Conservation (phyloP, 2,113 vertebrate species). For the Nannobrachium achirus region DNA sequence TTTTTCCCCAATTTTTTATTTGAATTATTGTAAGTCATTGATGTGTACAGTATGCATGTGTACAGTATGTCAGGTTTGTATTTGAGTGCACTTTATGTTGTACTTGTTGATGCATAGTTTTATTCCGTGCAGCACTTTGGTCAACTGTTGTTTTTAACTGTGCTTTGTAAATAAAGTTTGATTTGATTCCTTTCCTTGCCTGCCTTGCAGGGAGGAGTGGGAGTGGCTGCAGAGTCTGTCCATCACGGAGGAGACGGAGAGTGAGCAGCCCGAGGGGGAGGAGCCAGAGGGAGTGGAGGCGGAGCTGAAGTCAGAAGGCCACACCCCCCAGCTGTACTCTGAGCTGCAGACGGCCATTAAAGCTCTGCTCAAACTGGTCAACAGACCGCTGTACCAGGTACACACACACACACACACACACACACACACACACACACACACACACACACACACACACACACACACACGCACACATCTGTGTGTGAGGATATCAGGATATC, state of each 20-base stretch:
- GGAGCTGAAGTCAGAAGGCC: slow-evolving; percentile 82
- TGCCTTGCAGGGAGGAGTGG: slow-evolving; percentile 93
- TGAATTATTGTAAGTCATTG: no score
- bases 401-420: slow-evolving; percentile 7
- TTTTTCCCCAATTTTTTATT: no score
- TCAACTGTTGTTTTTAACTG: no score
- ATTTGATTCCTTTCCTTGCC: no score
- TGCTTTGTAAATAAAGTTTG: no score
- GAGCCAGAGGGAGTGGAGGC: slow-evolving; percentile 66
- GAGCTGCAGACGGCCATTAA: slow-evolving; percentile 93
- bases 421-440: slow-evolving; percentile 3
- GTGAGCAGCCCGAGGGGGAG: background rate
- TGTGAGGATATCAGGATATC: no score
- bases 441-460: background rate
- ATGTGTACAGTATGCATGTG: no score
- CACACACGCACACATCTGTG: slow-evolving; percentile 7
- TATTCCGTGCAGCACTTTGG: no score
- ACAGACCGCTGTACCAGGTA: slow-evolving; percentile 95
- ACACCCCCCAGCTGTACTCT: slow-evolving; percentile 87
- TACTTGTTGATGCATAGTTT: no score
- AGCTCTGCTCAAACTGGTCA: slow-evolving; percentile 91
- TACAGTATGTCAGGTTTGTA: no score
- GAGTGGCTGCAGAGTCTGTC: slow-evolving; percentile 94
- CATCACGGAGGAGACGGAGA: slow-evolving; percentile 83
- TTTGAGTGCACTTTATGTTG: no score